Evolutionary conservation across 2,888 invertebrate genomes (phyloP), one percentile per base, ranked within the genome.

Genomic region (Cosmia pyralina): DNA sequence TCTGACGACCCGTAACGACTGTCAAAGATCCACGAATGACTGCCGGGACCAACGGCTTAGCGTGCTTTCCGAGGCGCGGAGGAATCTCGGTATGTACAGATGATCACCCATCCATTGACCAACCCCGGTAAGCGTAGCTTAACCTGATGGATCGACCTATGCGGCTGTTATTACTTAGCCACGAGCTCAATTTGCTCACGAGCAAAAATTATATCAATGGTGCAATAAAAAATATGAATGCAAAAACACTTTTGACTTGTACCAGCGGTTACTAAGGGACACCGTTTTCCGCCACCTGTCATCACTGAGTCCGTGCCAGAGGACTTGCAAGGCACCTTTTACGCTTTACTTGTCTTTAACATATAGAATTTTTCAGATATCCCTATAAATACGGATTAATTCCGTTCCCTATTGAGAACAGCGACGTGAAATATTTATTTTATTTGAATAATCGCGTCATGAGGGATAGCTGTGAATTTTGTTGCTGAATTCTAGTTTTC

Each of bases 321-420:
- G 87, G 89, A 88, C 88, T 89, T 86, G 78, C 81, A 87, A 86
- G 86, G 65, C 72, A 90, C 90, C 91, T 90, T 91, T 92, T 88
- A 85, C 88, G 89, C 90, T 90, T 91, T 90, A 91, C 90, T 91
- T 91, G 90, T 89, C 89, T 88, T 88, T 90, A 90, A 90, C 90
- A 91, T 92, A 91, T 92, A 90, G 84, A 90, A 87, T 89, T 88
- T 85, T 87, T 85, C 59, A 75, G 64, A 77, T 71, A 77, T 79
- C 59, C 57, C 58, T 55, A 79, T 73, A 77, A 79, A 83, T 62
- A 75, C 59, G 60, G 72, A 81, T 72, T 80, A 67, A 82, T 79
- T 59, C 48, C 44, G 28, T 68, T 48, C 67, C 55, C 57, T 52
- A 68, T 13, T 13, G 65, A 66, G n/a, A 50, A 46, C 65, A 59